Percentiles rank a stretch among this genome's conserved stretches.
Evolutionary conservation across 1,140 invertebrate genomes (phyloP).

Genomic region (Homalodisca vitripennis): DNA sequence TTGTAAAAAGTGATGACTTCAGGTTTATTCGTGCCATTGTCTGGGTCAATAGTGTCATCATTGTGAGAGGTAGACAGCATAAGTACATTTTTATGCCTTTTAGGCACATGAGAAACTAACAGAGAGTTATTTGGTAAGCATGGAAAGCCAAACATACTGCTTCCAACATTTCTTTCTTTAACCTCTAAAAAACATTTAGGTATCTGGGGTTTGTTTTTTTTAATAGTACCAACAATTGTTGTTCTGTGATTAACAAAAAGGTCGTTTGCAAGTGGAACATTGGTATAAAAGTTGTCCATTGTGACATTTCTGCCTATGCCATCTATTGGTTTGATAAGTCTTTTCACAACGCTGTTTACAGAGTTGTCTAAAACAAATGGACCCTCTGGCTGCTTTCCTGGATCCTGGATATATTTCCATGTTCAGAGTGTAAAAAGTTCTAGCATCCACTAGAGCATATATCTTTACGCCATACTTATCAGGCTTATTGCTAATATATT

Average conservation of each 20-base stretch:
- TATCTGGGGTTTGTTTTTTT: conserved; percentile 26
- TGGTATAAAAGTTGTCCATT: conserved; percentile 47
- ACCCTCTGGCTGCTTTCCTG: conserved; percentile 26
- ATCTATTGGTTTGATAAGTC: conserved; percentile 36
- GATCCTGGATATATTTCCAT: background rate
- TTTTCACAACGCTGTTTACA: background rate
- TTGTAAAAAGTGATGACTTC: no score
- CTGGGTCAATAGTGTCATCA: no score
- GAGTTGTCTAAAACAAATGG: background rate
- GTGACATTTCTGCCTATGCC: conserved; percentile 46
- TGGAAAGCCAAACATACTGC: conserved; percentile 2
- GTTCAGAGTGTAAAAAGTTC: conserved; percentile 25
- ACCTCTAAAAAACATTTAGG: conserved; percentile 15
- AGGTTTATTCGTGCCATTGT: no score
- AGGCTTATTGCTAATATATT: conserved; percentile 29
- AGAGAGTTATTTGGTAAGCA: no score
- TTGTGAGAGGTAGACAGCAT: no score
- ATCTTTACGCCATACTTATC: conserved; percentile 24
- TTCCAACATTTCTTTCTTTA: conserved; percentile 5
- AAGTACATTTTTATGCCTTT: no score
- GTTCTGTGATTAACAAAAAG: conserved; percentile 41
- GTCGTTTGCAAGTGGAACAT: conserved; percentile 39
- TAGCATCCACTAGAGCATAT: conserved; percentile 24
- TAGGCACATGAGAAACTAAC: no score
- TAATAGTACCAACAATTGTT: conserved; percentile 44